Conservation (phyloP, 1,140 invertebrate genomes). For the Zaprionus vittiger region DNA sequence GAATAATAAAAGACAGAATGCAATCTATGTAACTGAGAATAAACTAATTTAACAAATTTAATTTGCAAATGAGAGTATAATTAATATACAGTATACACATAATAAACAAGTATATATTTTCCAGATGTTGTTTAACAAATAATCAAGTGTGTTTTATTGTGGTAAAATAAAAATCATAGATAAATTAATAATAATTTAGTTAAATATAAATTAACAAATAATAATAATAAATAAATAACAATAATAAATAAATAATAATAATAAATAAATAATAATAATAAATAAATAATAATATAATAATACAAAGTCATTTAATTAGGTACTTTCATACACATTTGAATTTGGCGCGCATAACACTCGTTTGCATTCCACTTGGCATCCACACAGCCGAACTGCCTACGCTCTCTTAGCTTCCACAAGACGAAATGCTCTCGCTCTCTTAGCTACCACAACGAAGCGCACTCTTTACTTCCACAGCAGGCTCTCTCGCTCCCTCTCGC, state of each 20-base stretch:
- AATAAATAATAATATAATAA: no score
- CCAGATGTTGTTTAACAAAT: conserved; percentile 56
- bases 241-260: no score
- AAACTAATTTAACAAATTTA: conserved; percentile 44
- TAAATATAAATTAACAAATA: background rate
- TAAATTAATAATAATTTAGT: no score
- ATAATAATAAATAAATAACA: no score
- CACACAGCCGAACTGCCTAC: background rate
- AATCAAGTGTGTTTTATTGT: background rate
- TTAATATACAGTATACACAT: conserved; percentile 25
- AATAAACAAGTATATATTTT: conserved; percentile 59
- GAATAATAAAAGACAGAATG: conserved; percentile 48
- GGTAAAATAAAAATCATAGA: background rate
- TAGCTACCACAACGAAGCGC: conserved; percentile 16
- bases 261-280: no score
- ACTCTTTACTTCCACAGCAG: conserved; percentile 33
- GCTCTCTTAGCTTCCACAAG: conserved; percentile 44
- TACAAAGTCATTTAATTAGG: background rate
- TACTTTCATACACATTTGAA: background rate
- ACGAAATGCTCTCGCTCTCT: conserved; percentile 18
- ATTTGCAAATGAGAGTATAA: conserved; percentile 59
- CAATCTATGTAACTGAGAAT: conserved; percentile 43
- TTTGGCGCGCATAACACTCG: conserved; percentile 8
- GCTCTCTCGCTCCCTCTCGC: conserved; percentile 6
- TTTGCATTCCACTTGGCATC: conserved; percentile 38